Evolutionary conservation across 2,113 vertebrate species (phyloP).

Genomic region (Toxostoma redivivum): DNA sequence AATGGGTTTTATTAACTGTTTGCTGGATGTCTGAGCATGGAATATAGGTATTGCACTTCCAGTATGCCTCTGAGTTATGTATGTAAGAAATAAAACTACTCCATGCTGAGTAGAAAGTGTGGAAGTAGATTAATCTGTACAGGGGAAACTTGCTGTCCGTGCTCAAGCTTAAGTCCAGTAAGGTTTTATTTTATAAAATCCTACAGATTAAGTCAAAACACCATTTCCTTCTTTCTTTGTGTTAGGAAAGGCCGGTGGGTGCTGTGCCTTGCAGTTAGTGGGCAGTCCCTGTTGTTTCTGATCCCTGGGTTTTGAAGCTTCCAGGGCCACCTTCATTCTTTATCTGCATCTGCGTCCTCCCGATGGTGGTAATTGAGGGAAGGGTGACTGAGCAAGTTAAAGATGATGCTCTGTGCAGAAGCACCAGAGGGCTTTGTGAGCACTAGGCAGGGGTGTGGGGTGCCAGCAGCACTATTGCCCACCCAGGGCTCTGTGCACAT

Average conservation of each 20-base stretch:
- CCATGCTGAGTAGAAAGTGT: not conserved
- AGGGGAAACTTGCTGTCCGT: not conserved
- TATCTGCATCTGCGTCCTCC: not conserved
- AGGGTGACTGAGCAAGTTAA: not conserved
- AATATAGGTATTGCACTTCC: not conserved
- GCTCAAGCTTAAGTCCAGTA: not conserved
- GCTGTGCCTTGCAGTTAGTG: not conserved
- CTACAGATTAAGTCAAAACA: not conserved
- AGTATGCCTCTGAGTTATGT: not conserved
- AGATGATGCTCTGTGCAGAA: not conserved
- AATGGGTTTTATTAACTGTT: not conserved
- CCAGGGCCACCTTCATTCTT: not conserved
- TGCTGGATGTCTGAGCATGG: not conserved
- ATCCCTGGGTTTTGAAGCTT: not conserved
- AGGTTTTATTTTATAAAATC: not conserved
- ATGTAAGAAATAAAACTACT: not conserved
- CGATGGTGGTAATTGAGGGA: not conserved
- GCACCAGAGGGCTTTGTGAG: not conserved
- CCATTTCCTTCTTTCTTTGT: not conserved
- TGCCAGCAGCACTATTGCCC: not conserved
- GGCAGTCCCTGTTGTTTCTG: not conserved
- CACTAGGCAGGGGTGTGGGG: not conserved
- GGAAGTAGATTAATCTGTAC: not conserved
- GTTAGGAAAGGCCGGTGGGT: not conserved
- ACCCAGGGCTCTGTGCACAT: rapidly evolving